Percentiles rank a stretch among this genome's conserved stretches.
Conservation (phyloP, 1,140 invertebrate genomes). For the Vanessa tameamea region DNA sequence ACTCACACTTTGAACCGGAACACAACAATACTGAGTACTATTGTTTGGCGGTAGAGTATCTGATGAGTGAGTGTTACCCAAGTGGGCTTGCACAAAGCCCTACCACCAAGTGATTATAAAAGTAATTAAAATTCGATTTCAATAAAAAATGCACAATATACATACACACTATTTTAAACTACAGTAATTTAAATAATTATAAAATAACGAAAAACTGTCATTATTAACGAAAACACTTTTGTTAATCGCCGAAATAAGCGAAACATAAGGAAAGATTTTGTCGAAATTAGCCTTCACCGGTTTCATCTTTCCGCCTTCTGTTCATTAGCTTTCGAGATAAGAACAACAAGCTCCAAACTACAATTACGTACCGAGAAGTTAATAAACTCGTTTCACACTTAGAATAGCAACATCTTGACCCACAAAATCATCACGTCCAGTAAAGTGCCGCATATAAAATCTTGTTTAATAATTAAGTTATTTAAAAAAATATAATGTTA, state of each 20-base stretch:
- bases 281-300: conserved; percentile 28
- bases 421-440: not conserved
- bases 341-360: conserved; percentile 31
- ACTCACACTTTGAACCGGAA: no score
- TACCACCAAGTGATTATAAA: no score
- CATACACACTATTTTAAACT: no score
- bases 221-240: not conserved
- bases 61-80: no score
- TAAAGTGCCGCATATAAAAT: not conserved
- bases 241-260: conserved; percentile 1
- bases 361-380: conserved; percentile 35
- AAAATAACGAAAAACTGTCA: no score
- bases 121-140: no score
- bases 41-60: no score
- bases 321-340: conserved; percentile 33
- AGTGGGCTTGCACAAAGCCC: no score
- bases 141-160: no score
- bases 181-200: no score
- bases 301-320: conserved; percentile 24
- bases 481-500: no score
- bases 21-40: no score
- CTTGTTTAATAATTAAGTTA: not conserved
- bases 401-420: conserved; percentile 8
- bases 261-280: conserved; percentile 24
- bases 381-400: conserved; percentile 26